Percentiles rank a stretch among this genome's conserved stretches.
These are phyloP conservation scores for Alligator mississippiensis DNA, from an alignment of 2,113 vertebrate genomes.

Conservation along the genomic window DNA sequence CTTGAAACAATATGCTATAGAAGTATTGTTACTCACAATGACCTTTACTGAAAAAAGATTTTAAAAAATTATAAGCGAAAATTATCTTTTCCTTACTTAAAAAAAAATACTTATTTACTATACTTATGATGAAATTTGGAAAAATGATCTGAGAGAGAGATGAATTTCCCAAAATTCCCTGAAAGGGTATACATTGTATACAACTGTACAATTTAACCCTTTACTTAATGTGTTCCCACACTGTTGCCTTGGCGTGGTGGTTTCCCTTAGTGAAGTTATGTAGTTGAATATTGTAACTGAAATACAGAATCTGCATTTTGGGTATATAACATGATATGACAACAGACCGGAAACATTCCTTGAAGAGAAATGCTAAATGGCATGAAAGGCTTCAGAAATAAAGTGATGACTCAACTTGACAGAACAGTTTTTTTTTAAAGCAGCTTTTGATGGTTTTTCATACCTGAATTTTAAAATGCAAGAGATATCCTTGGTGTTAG, in stretches of 20 bases:
- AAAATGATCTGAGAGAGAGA: background rate
- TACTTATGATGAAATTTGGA: background rate
- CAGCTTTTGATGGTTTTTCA: conserved; percentile 35
- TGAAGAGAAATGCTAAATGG: conserved; percentile 57
- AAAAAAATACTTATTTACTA: background rate
- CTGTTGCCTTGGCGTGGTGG: background rate
- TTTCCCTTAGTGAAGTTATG: background rate
- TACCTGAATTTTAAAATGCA: conserved; percentile 39
- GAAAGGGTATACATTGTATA: background rate
- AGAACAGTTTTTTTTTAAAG: conserved; percentile 70
- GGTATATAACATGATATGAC: conserved; percentile 53
- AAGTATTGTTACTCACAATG: background rate
- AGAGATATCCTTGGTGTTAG: background rate
- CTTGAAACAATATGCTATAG: background rate
- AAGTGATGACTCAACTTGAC: conserved; percentile 64
- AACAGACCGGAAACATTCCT: conserved; percentile 49
- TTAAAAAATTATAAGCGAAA: background rate
- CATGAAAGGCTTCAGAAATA: conserved; percentile 44
- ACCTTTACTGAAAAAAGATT: background rate
- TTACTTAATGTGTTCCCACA: background rate
- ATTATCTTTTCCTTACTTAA: background rate
- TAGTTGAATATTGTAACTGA: conserved; percentile 43
- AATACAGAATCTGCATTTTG: conserved; percentile 8
- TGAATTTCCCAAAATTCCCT: background rate
- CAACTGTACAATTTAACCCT: background rate